A percentile compares a stretch with the other conserved stretches of the same genome.
phyloP scores from a whole-genome alignment of 1,140 invertebrate species.

The Conus ventricosus region DNA sequence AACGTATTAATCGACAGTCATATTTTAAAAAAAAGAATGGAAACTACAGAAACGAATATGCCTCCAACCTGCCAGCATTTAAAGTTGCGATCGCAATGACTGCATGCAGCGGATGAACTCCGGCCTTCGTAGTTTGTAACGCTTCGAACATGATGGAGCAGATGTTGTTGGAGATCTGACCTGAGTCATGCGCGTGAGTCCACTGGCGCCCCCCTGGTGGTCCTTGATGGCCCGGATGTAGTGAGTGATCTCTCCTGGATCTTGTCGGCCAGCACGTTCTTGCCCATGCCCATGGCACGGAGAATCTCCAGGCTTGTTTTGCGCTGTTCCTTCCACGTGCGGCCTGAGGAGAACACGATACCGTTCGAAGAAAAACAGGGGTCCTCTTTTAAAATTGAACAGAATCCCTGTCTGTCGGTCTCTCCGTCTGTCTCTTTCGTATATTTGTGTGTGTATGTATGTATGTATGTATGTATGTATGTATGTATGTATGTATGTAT shows the following conservation, averaged over 20 bases:
- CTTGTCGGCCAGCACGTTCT: constrained; percentile 81
- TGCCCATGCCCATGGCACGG: constrained; percentile 85
- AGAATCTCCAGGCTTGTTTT: constrained; percentile 84
- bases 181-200: constrained; percentile 31
- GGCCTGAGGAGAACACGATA: constrained; percentile 80
- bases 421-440: too few relatives aligned
- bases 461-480: too few relatives aligned
- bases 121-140: constrained; percentile 70
- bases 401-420: too few relatives aligned
- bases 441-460: too few relatives aligned
- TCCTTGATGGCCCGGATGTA: constrained; percentile 26
- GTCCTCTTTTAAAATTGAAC: too few relatives aligned
- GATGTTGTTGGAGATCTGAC: constrained; percentile 52
- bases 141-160: constrained; percentile 47
- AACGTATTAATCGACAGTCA: too few relatives aligned
- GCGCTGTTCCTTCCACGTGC: constrained; percentile 88
- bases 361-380: constrained; percentile 11
- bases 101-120: constrained; percentile 41
- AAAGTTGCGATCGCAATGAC: constrained; percentile 28
- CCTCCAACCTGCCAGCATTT: not conserved
- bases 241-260: constrained; percentile 75
- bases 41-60: too few relatives aligned
- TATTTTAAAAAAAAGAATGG: too few relatives aligned
- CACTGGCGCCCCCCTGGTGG: constrained; percentile 31
- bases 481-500: too few relatives aligned